Percentiles rank a stretch among this genome's conserved stretches.
Evolutionary conservation across 2,113 vertebrate genomes (phyloP).

Genomic region (Burhinus bistriatus): DNA sequence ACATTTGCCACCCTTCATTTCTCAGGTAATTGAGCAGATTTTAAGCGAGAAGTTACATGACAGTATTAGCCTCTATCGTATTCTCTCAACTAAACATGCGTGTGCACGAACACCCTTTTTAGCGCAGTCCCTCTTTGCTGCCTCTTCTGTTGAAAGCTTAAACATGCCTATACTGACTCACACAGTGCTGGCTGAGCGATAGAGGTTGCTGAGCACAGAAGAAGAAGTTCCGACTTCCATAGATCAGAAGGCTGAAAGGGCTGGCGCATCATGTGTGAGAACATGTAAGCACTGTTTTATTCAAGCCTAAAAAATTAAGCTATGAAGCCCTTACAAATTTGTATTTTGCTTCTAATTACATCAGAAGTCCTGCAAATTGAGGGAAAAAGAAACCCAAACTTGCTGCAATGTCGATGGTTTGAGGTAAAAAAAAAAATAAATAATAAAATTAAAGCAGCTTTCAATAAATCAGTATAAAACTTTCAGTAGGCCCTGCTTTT

Average conservation of each 20-base stretch:
- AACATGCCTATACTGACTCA: no score
- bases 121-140: no score
- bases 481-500: constrained; percentile 23
- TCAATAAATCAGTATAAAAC: constrained; percentile 28
- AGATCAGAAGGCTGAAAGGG: neutral
- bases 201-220: no score
- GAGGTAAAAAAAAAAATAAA: neutral
- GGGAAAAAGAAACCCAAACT: neutral
- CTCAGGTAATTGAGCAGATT: neutral
- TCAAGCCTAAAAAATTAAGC: neutral
- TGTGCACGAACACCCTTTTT: no score
- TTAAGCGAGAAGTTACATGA: neutral
- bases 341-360: constrained; percentile 3
- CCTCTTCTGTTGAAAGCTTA: no score
- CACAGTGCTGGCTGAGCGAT: no score
- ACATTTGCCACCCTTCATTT: neutral
- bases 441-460: neutral
- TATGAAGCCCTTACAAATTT: neutral
- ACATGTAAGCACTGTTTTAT: neutral
- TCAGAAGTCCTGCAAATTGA: neutral
- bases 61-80: neutral
- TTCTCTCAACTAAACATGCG: no score
- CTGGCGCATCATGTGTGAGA: neutral
- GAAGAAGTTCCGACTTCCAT: no score
- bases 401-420: neutral